Conservation (phyloP, 2,888 invertebrate species). For the Thymelicus sylvestris region DNA sequence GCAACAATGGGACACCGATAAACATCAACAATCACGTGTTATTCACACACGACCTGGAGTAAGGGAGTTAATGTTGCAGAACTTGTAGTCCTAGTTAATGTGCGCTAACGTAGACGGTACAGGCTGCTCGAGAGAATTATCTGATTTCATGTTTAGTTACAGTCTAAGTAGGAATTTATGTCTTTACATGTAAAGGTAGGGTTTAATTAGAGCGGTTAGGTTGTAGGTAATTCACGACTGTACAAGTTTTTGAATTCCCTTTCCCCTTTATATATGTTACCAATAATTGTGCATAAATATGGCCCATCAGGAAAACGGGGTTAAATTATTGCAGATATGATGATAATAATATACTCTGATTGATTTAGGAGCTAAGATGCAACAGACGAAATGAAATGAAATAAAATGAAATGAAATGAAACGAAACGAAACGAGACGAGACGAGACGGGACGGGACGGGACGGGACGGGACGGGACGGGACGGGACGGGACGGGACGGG, state of each 20-base stretch:
- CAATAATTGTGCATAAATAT: no score
- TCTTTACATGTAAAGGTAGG: conserved; percentile 1
- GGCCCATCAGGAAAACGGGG: no score
- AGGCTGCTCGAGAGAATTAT: conserved; percentile 26
- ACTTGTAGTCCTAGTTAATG: conserved; percentile 33
- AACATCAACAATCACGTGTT: conserved; percentile 33
- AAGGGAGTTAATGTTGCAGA: conserved; percentile 30
- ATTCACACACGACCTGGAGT: conserved; percentile 35
- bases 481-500: no score
- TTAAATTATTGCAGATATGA: no score
- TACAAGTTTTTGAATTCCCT: not conserved
- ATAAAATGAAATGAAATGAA: no score
- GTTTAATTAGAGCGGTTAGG: conserved; percentile 4
- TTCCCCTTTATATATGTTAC: not conserved
- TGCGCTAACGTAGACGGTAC: conserved; percentile 23
- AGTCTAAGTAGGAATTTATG: conserved; percentile 5
- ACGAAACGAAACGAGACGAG: no score
- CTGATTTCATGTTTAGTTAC: conserved; percentile 14
- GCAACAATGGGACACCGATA: conserved; percentile 21
- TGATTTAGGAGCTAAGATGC: no score
- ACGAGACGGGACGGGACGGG: no score
- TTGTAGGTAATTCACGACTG: conserved; percentile 13
- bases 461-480: no score
- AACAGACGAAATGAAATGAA: no score
- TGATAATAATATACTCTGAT: no score